These are phyloP conservation scores for Pachydiplax longipennis DNA, from an alignment of 2,888 invertebrate genomes.

Conservation along the genomic window DNA sequence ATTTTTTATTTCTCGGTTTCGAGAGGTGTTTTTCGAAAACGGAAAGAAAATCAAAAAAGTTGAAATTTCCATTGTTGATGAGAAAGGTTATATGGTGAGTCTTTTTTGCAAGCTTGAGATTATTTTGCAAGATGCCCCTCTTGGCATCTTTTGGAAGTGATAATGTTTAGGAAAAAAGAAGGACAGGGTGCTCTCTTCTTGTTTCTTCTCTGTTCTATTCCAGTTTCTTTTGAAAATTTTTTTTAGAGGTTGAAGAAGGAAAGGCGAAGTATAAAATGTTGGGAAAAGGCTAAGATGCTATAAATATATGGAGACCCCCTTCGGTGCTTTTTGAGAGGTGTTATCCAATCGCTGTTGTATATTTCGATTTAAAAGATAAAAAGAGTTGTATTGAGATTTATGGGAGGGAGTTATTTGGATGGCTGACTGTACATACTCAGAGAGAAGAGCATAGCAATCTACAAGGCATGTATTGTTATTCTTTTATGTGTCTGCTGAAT, in stretches of 20 bases:
- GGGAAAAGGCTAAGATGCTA: conserved; percentile 36
- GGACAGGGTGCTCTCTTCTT: background rate
- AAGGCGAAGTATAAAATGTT: conserved; percentile 27
- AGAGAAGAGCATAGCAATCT: conserved; percentile 28
- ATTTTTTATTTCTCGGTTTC: background rate
- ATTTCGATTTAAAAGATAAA: conserved; percentile 20
- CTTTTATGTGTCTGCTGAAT: conserved; percentile 45
- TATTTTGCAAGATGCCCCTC: background rate
- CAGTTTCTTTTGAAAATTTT: background rate
- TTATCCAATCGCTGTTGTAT: conserved; percentile 41
- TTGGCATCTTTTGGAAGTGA: background rate
- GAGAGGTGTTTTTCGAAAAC: background rate
- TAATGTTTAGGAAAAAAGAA: background rate
- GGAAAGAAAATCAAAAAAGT: background rate
- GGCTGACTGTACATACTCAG: conserved; percentile 39
- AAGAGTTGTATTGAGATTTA: conserved; percentile 13
- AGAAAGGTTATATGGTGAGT: background rate
- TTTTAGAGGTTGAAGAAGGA: background rate
- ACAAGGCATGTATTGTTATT: conserved; percentile 42
- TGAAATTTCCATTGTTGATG: background rate
- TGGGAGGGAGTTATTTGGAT: conserved; percentile 9
- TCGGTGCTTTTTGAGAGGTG: conserved; percentile 38
- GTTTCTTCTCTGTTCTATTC: conserved; percentile 1
- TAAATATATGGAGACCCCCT: conserved; percentile 15
- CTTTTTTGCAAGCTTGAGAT: background rate